Evolutionary conservation across 2,113 vertebrate genomes (phyloP), one percentile per base, ranked within the genome.

Genomic region (Pampusana beccarii): DNA sequence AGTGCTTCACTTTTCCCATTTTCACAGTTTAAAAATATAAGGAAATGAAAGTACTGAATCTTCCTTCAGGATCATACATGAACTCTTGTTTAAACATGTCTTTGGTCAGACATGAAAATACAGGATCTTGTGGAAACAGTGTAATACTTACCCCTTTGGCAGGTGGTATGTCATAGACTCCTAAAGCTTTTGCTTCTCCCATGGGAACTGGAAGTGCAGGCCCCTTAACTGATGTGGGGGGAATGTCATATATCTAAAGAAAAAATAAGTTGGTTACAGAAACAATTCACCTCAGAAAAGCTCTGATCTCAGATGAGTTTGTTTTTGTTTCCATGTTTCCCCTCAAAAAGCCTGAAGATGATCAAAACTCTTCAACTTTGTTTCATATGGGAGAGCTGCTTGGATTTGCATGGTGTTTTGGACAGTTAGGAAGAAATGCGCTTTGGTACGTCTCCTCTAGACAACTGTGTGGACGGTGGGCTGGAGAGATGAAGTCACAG

Each of bases 231-330:
- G 98, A 98, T 48, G 98, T 96, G 5, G 98, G 98, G 33, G 99
- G 99, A 78, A 99, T 97, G 90, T 99, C 99, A 11, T 99, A 99
- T n/a, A 99, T 98, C 99, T 99, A 96, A 50, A 92, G 80, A 83
- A 89, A 96, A 87, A 96, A 96, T 23, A 91, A 57, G 53, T 0
- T 29, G 8, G 25, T 98, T 88, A 97, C 7, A 46, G 54, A 83
- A 92, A 53, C 26, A 79, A 90, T 70, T 53, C 42, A 54, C 25
- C 26, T 71, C 31, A 13, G n/a, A 25, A 73, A 78, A 79, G 36
- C 42, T 64, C 38, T 87, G 34, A 66, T 31, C 42, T 84, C 58
- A 58, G 67, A 46, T 36, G 7, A 33, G 14, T 8, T 72, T 57
- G 74, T 64, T 23, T 42, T 34, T 12, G 19, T 91, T 86, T 67